A percentile compares a stretch with the other conserved stretches of the same genome.
phyloP scores from a whole-genome alignment of 2,888 invertebrate genomes.

The Eudemis profundana region DNA sequence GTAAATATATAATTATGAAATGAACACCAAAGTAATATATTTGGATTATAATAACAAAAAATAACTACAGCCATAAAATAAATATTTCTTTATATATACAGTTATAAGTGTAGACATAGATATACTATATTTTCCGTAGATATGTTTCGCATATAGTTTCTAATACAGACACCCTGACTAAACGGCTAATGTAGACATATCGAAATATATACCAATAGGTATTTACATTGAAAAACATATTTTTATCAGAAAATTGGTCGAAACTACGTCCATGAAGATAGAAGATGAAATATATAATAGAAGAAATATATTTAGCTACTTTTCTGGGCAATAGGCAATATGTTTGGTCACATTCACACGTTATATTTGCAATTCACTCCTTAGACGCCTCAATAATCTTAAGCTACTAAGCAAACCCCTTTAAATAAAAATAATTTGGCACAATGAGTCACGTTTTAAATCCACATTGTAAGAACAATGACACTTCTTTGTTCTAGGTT shows the following conservation, averaged over 20 bases:
- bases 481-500: conserved; percentile 12
- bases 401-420: conserved; percentile 34
- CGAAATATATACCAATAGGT: conserved; percentile 45
- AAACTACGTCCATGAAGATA: conserved; percentile 51
- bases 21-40: conserved; percentile 15
- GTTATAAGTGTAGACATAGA: conserved; percentile 43
- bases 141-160: conserved; percentile 47
- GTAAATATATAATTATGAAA: conserved; percentile 28
- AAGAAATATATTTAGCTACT: conserved; percentile 53
- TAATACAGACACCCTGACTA: conserved; percentile 63
- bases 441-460: conserved; percentile 45
- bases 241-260: conserved; percentile 54
- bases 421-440: conserved; percentile 30
- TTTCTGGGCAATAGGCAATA: conserved; percentile 55
- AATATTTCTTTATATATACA: neutral
- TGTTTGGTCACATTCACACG: conserved; percentile 47
- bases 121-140: conserved; percentile 43
- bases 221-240: conserved; percentile 43
- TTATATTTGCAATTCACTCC: conserved; percentile 46
- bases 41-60: conserved; percentile 9
- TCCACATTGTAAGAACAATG: neutral
- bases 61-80: conserved; percentile 14
- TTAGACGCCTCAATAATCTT: conserved; percentile 47
- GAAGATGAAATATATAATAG: conserved; percentile 53
- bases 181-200: conserved; percentile 52